Percentiles rank a stretch among this genome's conserved stretches.
phyloP scores from a whole-genome alignment of 2,888 invertebrate genomes.

The Carcina quercana region DNA sequence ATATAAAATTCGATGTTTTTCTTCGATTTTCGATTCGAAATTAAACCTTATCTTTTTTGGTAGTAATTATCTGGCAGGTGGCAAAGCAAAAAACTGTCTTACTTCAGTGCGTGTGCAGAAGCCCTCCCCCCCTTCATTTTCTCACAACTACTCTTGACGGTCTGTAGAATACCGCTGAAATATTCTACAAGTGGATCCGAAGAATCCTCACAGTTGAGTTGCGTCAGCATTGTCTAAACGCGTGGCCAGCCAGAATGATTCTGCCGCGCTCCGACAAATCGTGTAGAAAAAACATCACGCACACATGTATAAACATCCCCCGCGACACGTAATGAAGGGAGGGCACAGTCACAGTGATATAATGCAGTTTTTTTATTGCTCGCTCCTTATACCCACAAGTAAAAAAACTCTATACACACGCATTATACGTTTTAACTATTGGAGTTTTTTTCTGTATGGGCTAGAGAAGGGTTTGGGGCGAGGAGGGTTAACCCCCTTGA shows the following conservation, averaged over 20 bases:
- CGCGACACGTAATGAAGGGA: conserved; percentile 64
- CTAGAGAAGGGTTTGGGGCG: conserved; percentile 63
- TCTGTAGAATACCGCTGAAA: no score
- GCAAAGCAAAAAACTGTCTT: no score
- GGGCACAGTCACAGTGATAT: conserved; percentile 66
- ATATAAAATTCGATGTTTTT: no score
- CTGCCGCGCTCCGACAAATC: conserved; percentile 4
- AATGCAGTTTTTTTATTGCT: conserved; percentile 74
- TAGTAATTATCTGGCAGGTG: no score
- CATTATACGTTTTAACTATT: conserved; percentile 70
- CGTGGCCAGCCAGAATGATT: conserved; percentile 1
- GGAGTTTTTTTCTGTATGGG: conserved; percentile 54
- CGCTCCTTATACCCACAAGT: conserved; percentile 67
- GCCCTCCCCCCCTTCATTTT: no score
- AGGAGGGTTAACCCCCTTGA: conserved; percentile 55
- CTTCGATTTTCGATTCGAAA: no score
- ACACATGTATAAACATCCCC: conserved; percentile 43
- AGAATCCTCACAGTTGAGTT: conserved; percentile 11
- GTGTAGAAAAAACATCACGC: conserved; percentile 35
- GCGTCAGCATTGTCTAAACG: conserved; percentile 3
- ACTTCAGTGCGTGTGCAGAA: no score
- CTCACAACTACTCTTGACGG: no score
- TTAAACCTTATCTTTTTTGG: no score
- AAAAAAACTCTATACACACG: conserved; percentile 62
- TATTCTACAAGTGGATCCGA: no score